Evolutionary conservation across 2,797 vertebrate genomes (phyloP).

Genomic region (Brachymystax lenok): DNA sequence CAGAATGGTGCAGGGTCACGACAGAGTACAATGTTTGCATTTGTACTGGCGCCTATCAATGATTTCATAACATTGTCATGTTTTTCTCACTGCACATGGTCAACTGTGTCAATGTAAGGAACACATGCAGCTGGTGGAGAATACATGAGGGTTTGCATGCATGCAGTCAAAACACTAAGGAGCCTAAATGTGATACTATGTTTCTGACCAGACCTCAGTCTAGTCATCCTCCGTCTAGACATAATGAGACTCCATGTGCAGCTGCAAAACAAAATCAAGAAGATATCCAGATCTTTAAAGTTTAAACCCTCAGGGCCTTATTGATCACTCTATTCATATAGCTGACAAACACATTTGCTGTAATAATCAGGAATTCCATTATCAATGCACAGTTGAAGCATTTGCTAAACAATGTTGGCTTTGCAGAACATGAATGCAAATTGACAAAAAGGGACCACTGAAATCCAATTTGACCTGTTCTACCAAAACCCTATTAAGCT

Average conservation of each 20-base stretch:
- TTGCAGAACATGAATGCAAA: no score
- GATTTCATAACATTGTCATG: not conserved
- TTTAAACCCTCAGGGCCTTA: not conserved
- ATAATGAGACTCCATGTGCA: not conserved
- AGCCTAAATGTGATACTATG: not conserved
- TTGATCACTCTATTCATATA: no score
- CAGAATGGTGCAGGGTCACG: not conserved
- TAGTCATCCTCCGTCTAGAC: not conserved
- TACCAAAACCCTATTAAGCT: no score
- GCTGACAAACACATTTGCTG: no score
- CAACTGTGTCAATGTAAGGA: no score
- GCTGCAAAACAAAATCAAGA: not conserved
- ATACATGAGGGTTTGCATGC: not conserved
- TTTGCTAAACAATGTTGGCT: no score
- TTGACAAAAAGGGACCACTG: no score
- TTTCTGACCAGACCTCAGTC: not conserved
- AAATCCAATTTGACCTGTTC: no score
- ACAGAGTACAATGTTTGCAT: not conserved
- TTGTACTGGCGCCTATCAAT: not conserved
- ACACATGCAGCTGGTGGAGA: not conserved
- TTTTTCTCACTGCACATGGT: not conserved
- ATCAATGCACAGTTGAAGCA: no score
- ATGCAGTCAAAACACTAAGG: not conserved
- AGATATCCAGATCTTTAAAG: not conserved
- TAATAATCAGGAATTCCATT: no score